Evolutionary conservation across 1,140 invertebrate species (phyloP).

Genomic region (Augochlora pura): DNA sequence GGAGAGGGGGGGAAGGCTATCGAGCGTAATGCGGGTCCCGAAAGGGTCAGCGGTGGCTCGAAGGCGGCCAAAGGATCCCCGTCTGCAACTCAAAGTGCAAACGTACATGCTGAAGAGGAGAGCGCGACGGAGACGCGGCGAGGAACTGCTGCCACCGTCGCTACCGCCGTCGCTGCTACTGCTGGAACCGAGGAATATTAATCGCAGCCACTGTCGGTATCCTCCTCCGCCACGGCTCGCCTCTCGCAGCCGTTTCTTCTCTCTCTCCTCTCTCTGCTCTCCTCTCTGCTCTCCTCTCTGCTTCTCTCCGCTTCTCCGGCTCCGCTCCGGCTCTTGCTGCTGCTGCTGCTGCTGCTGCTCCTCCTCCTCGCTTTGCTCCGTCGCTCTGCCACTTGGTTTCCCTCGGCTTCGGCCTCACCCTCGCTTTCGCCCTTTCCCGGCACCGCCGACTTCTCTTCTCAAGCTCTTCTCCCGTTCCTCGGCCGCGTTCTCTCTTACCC

Average conservation of each 20-base stretch:
- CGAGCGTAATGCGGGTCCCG: conserved; percentile 55
- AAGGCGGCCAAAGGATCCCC: conserved; percentile 44
- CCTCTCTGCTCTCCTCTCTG: too few relatives aligned
- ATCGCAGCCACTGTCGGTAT: conserved; percentile 75
- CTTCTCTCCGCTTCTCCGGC: too few relatives aligned
- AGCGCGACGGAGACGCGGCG: conserved; percentile 44
- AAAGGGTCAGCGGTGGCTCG: conserved; percentile 56
- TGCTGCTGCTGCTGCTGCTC: too few relatives aligned
- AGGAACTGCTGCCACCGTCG: conserved; percentile 32
- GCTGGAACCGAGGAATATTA: conserved; percentile 73
- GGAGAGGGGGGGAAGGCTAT: conserved; percentile 5
- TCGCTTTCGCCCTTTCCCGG: neutral
- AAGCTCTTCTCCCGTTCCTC: conserved; percentile 30
- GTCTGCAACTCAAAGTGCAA: conserved; percentile 53
- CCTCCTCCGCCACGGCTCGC: conserved; percentile 33
- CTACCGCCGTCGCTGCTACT: conserved; percentile 30
- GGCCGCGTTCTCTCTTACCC: conserved; percentile 47
- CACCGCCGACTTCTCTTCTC: conserved; percentile 26
- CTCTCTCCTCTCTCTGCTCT: conserved; percentile 5
- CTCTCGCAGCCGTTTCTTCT: neutral
- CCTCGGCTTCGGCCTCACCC: neutral
- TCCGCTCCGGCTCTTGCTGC: too few relatives aligned
- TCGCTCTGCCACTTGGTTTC: neutral
- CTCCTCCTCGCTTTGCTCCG: neutral
- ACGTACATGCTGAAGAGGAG: conserved; percentile 21